Evolutionary conservation across 2,888 invertebrate species (phyloP), one percentile per base, ranked within the genome.

Genomic region (Microctonus brassicae): DNA sequence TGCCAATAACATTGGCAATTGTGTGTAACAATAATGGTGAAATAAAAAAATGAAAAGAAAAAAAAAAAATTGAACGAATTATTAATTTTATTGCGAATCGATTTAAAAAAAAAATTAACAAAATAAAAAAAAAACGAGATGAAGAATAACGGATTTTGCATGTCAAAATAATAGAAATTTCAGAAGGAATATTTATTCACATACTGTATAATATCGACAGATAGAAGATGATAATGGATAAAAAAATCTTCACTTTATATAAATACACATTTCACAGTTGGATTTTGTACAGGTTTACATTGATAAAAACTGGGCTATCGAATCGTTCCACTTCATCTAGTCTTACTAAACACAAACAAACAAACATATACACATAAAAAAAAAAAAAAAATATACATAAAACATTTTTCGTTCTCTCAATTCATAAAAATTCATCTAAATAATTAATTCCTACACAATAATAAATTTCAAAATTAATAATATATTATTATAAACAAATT

Each of bases 271-370:
- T 3, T 22, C 22, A 20, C 36, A 22, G 36, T 20, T 22, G 36
- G 11, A 36, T 17, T 34, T 61, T 39, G n/a, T n/a, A n/a, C 11
- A 61, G 9, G 22, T 22, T 20, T 24, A 36, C 13, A 39, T 39
- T 36, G 61, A 61, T 13, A 13, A 33, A 61, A 33, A 36, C 36
- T 39, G 61, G 36, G 61, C 61, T 61, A 61, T 61, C 61, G 34
- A 61, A 39, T 61, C n/a, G 34, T 61, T 61, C 61, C 20, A 29
- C n/a, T 29, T 17, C 26, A n/a, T 20, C 24, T 20, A 58, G n/a
- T 58, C 11, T 3, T 29, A 29, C 29, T n/a, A n/a, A n/a, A 29
- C 29, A 29, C 29, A 29, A 3, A 29, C 29, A 29, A 3, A 29
- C 29, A 7, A 5, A 29, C 29, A 29, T 13, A 58, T 33, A 20